phyloP scores from a whole-genome alignment of 1,140 invertebrate species.

The Drosophila burlai region DNA sequence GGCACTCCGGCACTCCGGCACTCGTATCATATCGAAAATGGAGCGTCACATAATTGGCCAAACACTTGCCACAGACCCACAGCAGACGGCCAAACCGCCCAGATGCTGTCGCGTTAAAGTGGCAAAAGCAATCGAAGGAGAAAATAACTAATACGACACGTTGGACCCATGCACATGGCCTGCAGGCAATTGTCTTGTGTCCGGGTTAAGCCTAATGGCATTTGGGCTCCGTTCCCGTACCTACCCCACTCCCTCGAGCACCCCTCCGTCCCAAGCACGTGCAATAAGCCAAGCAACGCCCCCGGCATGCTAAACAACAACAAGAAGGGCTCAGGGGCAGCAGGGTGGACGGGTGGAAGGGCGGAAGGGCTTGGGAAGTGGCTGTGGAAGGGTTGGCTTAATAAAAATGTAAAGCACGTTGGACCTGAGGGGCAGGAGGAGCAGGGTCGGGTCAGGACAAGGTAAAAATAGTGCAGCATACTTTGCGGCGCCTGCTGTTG shows the following conservation, averaged over 20 bases:
- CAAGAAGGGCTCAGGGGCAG: slow-evolving; percentile 19
- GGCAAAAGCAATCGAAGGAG: slow-evolving; percentile 83
- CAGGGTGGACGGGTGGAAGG: background rate
- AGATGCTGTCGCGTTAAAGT: slow-evolving; percentile 77
- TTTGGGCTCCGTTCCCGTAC: slow-evolving; percentile 45
- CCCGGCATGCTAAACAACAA: slow-evolving; percentile 79
- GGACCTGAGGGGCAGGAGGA: slow-evolving; percentile 13
- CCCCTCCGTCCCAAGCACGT: slow-evolving; percentile 67
- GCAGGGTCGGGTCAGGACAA: slow-evolving; percentile 26
- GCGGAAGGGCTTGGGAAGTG: background rate
- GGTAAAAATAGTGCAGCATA: slow-evolving; percentile 80
- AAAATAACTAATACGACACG: slow-evolving; percentile 83
- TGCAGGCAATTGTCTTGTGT: slow-evolving; percentile 81
- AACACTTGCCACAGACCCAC: slow-evolving; percentile 57
- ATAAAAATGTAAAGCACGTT: slow-evolving; percentile 84
- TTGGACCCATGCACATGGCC: slow-evolving; percentile 74
- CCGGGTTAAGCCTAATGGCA: slow-evolving; percentile 77
- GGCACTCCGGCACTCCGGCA: background rate
- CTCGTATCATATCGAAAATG: slow-evolving; percentile 69
- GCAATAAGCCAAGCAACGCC: slow-evolving; percentile 83
- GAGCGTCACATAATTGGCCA: slow-evolving; percentile 79
- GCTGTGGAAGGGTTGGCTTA: slow-evolving; percentile 70
- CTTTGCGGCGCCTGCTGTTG: slow-evolving; percentile 63
- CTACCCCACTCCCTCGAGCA: background rate
- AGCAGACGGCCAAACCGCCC: slow-evolving; percentile 16